Base-by-base conservation (phyloP, 2,888 invertebrate species). In the Zygogramma bicolorata region DNA sequence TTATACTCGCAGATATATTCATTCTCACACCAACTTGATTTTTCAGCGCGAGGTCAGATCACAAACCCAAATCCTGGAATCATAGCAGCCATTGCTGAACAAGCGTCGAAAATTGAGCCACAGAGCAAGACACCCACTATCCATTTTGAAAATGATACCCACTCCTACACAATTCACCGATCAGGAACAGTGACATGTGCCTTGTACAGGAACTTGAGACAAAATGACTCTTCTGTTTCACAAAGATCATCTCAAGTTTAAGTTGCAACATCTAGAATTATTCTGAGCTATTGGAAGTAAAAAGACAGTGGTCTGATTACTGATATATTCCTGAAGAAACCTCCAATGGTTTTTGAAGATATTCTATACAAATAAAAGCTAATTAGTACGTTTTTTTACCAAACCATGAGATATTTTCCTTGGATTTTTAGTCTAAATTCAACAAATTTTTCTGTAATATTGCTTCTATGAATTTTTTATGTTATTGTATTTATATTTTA, bases 21-120 rank as follows among this genome's bases (percentile, higher is more conserved):
- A 40, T 40, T 40, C 40, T 40, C 13, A 40, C 40, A 40, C 5
- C 22, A 20, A 22, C 6, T 27, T 53, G 25, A 53, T 2, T 65
- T 76, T 76, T 29, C 67, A 82, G 93, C 91, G 2, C 92, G 92
- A 84, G 95, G 95, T 1, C 88, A 90, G 71, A 93, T 93, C 3
- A 92, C 93, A 76, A 91, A 92, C 3, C 92, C 93, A 78, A 92
- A 93, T 61, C 92, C 95, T 6, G 95, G 95, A 0, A 89, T 94
- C 60, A 91, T 94, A 59, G 92, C 93, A 60, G 94, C 95, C 0
- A 91, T 95, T 75, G 92, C 94, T 0, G 93, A 94, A 82, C 93
- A 94, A 83, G 94, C 93, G 5, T 91, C 92, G 75, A 94, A 93
- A 85, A 87, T 95, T 77, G 94, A 95, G 84, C 89, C 89, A 3